Evolutionary conservation across 2,888 invertebrate genomes (phyloP), one percentile per base, ranked within the genome.

Genomic region (Eupelmus urozonus): DNA sequence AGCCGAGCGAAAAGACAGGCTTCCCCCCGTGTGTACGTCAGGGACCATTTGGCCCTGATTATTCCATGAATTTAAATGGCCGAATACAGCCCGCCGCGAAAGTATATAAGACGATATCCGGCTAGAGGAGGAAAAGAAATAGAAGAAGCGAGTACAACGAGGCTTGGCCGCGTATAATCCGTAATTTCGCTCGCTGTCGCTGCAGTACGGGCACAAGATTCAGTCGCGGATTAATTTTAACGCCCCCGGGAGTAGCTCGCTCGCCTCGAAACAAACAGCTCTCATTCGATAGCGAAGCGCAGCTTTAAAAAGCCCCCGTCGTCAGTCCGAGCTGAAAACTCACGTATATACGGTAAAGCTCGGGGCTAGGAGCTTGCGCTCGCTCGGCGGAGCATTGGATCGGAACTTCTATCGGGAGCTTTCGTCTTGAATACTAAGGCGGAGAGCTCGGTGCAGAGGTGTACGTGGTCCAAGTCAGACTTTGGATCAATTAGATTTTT

Each of bases 11-110:
- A 16, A 45, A 16, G 13, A 16, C 2, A 45, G 16, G 16, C 45
- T 45, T 45, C 16, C 45, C 1, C 42, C 11, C 18, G 60, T n/a
- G 27, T n/a, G 45, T 29, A 63, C 27, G 76, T 69, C 69, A 76
- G 67, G 67, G 66, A 53, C 77, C 71, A 55, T 67, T 78, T 57
- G 55, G 42, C 27, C 71, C 77, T 83, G 83, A 87, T 88, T 88
- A 88, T 88, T 88, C 87, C 88, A 88, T 88, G 88, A 88, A 88
- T 88, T 88, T 88, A 85, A 88, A 87, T 87, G 85, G 62, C 53
- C 66, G 59, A 23, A 23, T 65, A 55, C 16, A 5, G 42, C 18
- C n/a, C 53, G 51, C 45, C 13, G 53, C 34, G 40, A 69, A 69
- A 59, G 13, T 16, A 18, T 20, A 62, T 66, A 75, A 69, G 59